Base-by-base conservation (phyloP, 1,140 invertebrate genomes). In the Nebria ingens region DNA sequence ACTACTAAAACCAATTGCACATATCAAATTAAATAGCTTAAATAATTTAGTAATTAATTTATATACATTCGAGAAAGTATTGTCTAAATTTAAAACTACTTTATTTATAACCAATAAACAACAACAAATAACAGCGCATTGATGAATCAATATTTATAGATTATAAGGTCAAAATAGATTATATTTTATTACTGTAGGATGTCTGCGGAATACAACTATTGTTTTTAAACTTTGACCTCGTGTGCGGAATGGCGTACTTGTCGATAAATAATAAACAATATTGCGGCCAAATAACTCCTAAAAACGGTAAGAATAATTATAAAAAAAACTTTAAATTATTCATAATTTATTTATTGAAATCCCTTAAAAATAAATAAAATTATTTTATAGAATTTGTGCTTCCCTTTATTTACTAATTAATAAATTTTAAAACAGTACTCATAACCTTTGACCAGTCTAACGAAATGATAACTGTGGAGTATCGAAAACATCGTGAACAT, bases 161-260 rank as follows among this genome's bases (percentile, higher is more conserved):
- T 34, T 9, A 34, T 34, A n/a, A n/a, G n/a, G n/a, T n/a, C n/a
- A n/a, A 29, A 29, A 13, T 29, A 6, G 13, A 29, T 29, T 29
- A 29, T 6, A 6, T 29, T 52, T 21, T 19, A 51, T 58, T 15
- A 17, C 50, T 56, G 6, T 22, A 59, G 58, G 53, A 57, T 19
- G 34, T 59, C n/a, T 59, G 58, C 23, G 21, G 38, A 40, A 22
- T 59, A 51, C 25, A 57, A 51, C 40, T 59, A 21, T 51, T 51
- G 19, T 59, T 59, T 13, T 45, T 45, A n/a, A 54, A 52, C n/a
- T 59, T 59, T 19, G 40, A 59, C 38, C 50, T 59, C 23, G 19
- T 17, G 0, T 59, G 58, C 53, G 52, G 40, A 15, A 51, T 22
- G 20, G 58, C 57, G 53, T 59, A 51, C 51, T 57, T 59, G 38